Conservation (phyloP, 1,140 invertebrate genomes). For the silkworm (Bombyx mori) region DNA sequence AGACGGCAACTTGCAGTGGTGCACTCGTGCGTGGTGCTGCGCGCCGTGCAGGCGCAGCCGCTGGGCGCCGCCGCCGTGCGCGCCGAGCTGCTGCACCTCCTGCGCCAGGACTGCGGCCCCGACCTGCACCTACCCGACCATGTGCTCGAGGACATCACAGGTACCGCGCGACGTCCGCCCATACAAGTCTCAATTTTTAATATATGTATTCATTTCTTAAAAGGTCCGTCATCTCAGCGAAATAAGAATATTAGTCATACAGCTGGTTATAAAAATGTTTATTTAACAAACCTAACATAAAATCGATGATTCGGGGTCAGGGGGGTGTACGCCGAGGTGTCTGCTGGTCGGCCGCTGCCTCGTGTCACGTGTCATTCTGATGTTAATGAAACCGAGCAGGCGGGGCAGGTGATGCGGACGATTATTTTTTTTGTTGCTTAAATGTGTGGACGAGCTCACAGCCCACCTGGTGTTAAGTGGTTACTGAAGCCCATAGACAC, state of each 20-base stretch:
- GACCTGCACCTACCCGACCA: slow-evolving; percentile 29
- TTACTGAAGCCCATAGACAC: too few species aligned
- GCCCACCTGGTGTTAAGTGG: too few species aligned
- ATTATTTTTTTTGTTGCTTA: too few species aligned
- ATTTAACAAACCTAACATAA: neutral
- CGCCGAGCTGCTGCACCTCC: slow-evolving; percentile 30
- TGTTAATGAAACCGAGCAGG: too few species aligned
- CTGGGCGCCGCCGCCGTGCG: slow-evolving; percentile 37
- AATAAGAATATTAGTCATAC: neutral
- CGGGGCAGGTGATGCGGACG: too few species aligned
- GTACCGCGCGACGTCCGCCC: slow-evolving; percentile 11
- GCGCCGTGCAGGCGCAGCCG: slow-evolving; percentile 38
- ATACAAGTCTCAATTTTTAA: neutral
- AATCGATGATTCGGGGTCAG: too few species aligned
- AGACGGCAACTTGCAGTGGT: slow-evolving; percentile 27
- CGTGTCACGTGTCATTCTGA: too few species aligned
- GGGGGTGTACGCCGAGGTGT: too few species aligned
- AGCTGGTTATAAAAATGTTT: neutral
- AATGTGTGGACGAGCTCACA: too few species aligned
- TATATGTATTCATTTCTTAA: neutral
- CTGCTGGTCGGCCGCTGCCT: too few species aligned
- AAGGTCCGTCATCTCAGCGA: neutral
- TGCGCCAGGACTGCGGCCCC: slow-evolving; percentile 30
- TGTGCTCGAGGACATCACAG: slow-evolving; percentile 50
- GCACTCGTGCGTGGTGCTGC: slow-evolving; percentile 45